Percentiles rank a stretch among this genome's conserved stretches.
These are phyloP conservation scores for Tychaedon coryphoeus DNA, from an alignment of 2,113 vertebrate species.

Conservation along the genomic window DNA sequence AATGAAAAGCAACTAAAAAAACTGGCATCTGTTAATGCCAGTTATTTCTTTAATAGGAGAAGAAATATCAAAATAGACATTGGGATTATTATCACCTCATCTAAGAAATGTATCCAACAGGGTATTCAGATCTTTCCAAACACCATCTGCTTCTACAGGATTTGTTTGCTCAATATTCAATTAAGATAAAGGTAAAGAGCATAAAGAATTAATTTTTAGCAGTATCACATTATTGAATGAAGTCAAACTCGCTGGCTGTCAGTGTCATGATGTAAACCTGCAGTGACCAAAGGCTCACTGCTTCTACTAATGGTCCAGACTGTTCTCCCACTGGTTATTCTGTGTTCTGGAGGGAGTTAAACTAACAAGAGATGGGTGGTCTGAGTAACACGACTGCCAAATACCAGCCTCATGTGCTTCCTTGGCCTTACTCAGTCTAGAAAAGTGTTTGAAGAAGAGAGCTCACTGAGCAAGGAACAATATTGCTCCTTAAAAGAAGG, in stretches of 20 bases:
- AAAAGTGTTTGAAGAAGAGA: neutral
- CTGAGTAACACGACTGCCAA: neutral
- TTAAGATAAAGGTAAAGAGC: neutral
- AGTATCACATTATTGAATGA: neutral
- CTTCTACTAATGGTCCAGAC: neutral
- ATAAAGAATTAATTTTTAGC: neutral
- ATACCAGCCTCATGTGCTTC: neutral
- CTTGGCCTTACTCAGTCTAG: neutral
- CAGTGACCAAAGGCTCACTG: neutral
- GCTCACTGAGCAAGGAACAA: neutral
- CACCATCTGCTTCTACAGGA: neutral
- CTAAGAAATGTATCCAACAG: neutral
- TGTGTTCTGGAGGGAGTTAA: neutral
- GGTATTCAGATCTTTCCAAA: neutral
- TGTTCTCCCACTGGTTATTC: neutral
- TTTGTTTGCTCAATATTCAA: neutral
- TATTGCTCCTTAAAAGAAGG: neutral
- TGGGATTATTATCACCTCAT: neutral
- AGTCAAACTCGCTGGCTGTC: neutral
- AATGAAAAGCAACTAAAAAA: conserved; percentile 26
- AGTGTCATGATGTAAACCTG: neutral
- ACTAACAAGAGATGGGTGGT: conserved; percentile 15
- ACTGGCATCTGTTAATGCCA: neutral
- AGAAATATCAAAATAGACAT: neutral
- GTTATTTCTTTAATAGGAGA: neutral